Conservation (phyloP, 92 coral and sea anemone species). For the Actinernus sp. region DNA sequence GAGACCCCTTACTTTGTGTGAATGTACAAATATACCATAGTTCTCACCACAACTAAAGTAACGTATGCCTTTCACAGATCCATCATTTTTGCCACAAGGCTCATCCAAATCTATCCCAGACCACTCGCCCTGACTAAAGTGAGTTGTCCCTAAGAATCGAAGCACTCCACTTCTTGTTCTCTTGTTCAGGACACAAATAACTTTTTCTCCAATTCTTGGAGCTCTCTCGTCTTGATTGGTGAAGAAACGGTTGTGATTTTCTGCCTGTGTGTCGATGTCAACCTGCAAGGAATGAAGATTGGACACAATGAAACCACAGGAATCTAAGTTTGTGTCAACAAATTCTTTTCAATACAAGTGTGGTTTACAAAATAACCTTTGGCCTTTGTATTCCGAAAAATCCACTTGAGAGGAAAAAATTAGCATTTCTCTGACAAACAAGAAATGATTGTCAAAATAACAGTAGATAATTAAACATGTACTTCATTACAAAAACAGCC, state of each 20-base stretch:
- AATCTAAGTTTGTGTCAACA: no score
- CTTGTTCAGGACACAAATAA: conserved; percentile 86
- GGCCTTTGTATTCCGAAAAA: no score
- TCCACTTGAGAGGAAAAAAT: no score
- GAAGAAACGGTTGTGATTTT: conserved; percentile 12
- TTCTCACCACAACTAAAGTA: conserved; percentile 84
- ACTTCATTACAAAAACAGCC: no score
- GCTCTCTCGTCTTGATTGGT: conserved; percentile 23
- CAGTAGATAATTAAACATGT: no score
- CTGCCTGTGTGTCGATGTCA: conserved; percentile 6
- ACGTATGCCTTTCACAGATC: conserved; percentile 88
- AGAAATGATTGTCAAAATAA: no score
- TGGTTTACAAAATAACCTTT: no score
- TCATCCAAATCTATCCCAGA: conserved; percentile 89
- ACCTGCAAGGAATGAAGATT: conserved; percentile 17
- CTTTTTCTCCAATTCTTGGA: conserved; percentile 75
- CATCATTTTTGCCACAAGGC: conserved; percentile 96
- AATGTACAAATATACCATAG: conserved; percentile 96
- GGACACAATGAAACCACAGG: no score
- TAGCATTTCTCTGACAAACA: no score
- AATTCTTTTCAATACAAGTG: no score
- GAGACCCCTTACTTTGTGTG: conserved; percentile 80
- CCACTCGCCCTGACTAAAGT: conserved; percentile 95
- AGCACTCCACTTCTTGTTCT: conserved; percentile 75
- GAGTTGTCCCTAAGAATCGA: conserved; percentile 82